phyloP scores from a whole-genome alignment of 2,113 vertebrate genomes.

The Rhinopomastus cyanomelas region DNA sequence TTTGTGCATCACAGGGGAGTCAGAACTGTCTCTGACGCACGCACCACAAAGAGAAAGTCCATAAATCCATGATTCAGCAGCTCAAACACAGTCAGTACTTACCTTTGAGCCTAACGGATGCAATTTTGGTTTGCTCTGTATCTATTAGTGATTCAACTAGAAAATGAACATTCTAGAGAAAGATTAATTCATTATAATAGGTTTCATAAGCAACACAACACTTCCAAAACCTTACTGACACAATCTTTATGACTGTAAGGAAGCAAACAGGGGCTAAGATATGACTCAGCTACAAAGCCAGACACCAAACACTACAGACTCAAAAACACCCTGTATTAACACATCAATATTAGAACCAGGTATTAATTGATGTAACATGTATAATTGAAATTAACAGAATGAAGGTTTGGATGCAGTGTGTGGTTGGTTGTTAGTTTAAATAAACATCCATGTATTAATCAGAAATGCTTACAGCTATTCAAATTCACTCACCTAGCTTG shows the following conservation, averaged over 20 bases:
- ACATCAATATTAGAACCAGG: not conserved
- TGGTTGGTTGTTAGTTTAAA: not conserved
- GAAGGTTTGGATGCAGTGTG: not conserved
- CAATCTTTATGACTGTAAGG: not conserved
- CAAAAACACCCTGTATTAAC: not conserved
- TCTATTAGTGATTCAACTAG: not conserved
- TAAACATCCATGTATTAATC: not conserved
- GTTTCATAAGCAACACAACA: not conserved
- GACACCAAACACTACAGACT: not conserved
- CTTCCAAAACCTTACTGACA: not conserved
- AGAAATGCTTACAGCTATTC: not conserved
- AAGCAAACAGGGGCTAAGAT: accelerated
- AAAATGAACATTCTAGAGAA: not conserved
- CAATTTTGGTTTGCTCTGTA: not conserved
- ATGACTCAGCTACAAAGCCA: not conserved
- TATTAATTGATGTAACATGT: not conserved
- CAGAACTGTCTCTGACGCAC: not conserved
- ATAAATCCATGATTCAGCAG: not conserved
- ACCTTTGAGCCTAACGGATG: not conserved
- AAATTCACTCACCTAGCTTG: not conserved
- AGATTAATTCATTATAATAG: not conserved
- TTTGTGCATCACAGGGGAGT: accelerated
- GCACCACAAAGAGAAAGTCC: not conserved
- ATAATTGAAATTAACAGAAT: not conserved
- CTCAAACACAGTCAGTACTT: not conserved